Base-by-base conservation (phyloP, 37 sponge, comb jelly and placozoan species). In the Tethya wilhelma region DNA sequence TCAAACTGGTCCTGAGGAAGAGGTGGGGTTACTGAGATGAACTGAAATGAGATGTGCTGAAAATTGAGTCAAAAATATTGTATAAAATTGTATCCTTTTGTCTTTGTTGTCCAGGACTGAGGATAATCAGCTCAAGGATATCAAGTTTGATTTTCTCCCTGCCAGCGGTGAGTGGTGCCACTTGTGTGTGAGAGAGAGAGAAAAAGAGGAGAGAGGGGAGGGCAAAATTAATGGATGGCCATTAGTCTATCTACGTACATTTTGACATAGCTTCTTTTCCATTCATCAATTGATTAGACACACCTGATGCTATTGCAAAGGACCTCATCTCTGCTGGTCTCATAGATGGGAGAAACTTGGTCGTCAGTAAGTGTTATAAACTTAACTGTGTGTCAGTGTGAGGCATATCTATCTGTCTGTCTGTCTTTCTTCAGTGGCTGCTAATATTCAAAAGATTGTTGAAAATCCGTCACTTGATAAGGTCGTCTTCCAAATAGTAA, bases 71-170 rank as follows among this genome's bases (percentile, higher is more conserved):
- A 59, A 59, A 25, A 23, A 19, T 59, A 19, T 59, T 29, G 28
- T 6, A 59, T 19, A 59, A 59, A 29, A 59, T 19, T 19, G 23
- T 59, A 59, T 59, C 17, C 11, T 49, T 49, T 20, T 49, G 17
- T 49, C 11, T 17, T 20, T 49, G 55, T 49, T 29, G n/a, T 62
- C 17, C 56, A 91, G 95, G 56, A 81, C 87, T 38, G 86, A 89
- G 22, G 42, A 87, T 14, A 88, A 88, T 43, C 86, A 91, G 38
- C 56, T 95, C 32, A 95, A 95, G 75, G 95, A 95, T 45, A 95
- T 95, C 38, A 91, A 95, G 63, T 95, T 95, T 88, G 85, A 85
- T 23, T 95, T 84, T 56, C 63, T 80, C 31, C 69, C 75, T 45
- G 79, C 75, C 14, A 53, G 38, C 36, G 58, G 73, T 79, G 64